These are phyloP conservation scores for Scaptomyza hsui DNA, from an alignment of 1,140 invertebrate genomes.

Conservation along the genomic window DNA sequence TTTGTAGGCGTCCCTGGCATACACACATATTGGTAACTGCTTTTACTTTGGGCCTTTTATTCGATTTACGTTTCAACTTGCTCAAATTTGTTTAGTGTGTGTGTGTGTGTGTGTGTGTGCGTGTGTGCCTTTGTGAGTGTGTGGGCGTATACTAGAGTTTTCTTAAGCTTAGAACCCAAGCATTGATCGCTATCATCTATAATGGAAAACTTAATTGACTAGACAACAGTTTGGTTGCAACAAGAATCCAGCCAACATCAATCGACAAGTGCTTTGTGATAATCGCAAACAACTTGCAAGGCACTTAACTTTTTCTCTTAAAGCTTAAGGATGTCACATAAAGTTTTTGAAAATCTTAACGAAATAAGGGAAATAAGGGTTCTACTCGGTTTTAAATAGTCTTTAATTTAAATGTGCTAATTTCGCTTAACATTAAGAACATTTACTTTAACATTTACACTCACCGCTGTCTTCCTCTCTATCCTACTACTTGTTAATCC, in stretches of 20 bases:
- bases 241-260: constrained; percentile 11
- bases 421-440: not conserved
- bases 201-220: constrained; percentile 78
- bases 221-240: constrained; percentile 42
- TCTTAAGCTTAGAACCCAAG: constrained; percentile 25
- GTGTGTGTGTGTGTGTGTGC: constrained; percentile 9
- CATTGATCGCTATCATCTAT: constrained; percentile 65
- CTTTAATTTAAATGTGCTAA: not conserved
- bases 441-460: not conserved
- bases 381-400: not conserved
- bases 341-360: not conserved
- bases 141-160: constrained; percentile 21
- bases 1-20: not conserved
- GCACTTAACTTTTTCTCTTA: constrained; percentile 17
- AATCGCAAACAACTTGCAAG: constrained; percentile 28
- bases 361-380: not conserved
- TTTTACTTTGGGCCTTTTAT: constrained; percentile 79
- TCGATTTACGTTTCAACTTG: constrained; percentile 80
- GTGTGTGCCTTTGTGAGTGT: constrained; percentile 25
- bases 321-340: constrained; percentile 1
- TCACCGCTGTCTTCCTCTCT: not conserved
- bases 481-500: not conserved
- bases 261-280: constrained; percentile 39
- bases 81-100: constrained; percentile 50
- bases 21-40: constrained; percentile 70